Evolutionary conservation across 2,888 invertebrate species (phyloP).

Genomic region (Nephrotoma guestfalica): DNA sequence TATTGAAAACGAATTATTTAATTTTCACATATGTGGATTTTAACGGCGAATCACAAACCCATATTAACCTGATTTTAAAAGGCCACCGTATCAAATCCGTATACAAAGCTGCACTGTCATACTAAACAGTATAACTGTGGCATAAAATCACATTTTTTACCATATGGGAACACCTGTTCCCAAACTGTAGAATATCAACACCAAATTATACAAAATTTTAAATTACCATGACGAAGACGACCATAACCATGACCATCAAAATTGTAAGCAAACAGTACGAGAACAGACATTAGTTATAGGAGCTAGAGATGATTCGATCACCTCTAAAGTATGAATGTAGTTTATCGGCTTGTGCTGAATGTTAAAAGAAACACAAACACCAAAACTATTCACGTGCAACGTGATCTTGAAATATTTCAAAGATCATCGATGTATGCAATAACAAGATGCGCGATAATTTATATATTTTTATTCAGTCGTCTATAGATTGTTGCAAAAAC

Average conservation of each 20-base stretch:
- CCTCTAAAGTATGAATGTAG: neutral
- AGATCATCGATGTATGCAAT: neutral
- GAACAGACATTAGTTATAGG: neutral
- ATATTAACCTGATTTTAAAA: too few species aligned
- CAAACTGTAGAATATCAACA: neutral
- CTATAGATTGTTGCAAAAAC: neutral
- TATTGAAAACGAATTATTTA: too few species aligned
- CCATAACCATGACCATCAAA: neutral
- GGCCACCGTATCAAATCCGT: too few species aligned
- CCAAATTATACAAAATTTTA: neutral
- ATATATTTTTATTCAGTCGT: too few species aligned
- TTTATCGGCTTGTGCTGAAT: too few species aligned
- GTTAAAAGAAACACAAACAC: too few species aligned
- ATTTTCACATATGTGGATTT: too few species aligned
- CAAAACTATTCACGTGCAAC: neutral
- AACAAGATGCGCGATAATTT: neutral
- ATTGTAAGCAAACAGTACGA: neutral
- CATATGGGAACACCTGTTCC: neutral
- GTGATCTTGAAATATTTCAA: neutral
- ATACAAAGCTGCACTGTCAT: too few species aligned
- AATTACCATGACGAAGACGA: neutral
- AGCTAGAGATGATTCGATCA: neutral
- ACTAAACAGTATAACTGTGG: neutral
- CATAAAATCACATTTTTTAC: neutral
- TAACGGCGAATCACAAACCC: too few species aligned